Conservation (phyloP, 2,888 invertebrate genomes). For the Merodon equestris region DNA sequence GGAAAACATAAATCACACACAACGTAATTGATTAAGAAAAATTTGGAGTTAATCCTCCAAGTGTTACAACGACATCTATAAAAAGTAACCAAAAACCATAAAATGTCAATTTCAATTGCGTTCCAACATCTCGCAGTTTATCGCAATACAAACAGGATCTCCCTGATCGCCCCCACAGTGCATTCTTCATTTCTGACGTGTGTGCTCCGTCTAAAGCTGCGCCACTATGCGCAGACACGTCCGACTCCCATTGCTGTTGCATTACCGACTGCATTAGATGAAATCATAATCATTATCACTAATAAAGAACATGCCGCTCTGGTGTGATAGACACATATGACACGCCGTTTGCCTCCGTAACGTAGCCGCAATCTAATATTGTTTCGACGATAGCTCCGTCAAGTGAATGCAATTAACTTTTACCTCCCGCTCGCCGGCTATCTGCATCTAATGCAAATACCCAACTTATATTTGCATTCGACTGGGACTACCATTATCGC, state of each 20-base stretch:
- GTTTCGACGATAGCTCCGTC: conserved; percentile 2
- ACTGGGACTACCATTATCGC: not conserved
- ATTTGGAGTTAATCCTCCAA: too few relatives aligned
- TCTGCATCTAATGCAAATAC: conserved; percentile 2
- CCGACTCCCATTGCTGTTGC: conserved; percentile 27
- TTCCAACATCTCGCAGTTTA: too few relatives aligned
- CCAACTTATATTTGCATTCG: conserved; percentile 14
- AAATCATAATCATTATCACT: conserved; percentile 63
- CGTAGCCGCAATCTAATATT: too few relatives aligned
- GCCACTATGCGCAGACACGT: not conserved
- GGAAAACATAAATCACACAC: too few relatives aligned
- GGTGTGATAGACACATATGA: conserved; percentile 52
- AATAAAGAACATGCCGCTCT: conserved; percentile 45
- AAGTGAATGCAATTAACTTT: conserved; percentile 14
- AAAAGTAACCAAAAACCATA: too few relatives aligned
- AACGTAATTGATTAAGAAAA: too few relatives aligned
- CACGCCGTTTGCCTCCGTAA: not conserved
- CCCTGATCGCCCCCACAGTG: not conserved
- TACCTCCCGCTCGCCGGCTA: not conserved
- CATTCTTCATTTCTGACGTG: not conserved
- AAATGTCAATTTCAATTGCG: too few relatives aligned
- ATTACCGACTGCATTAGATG: conserved; percentile 49
- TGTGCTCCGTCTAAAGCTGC: not conserved
- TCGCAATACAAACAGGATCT: too few relatives aligned
- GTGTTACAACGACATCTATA: too few relatives aligned